Evolutionary conservation across 2,113 vertebrate genomes (phyloP), one percentile per base, ranked within the genome.

Genomic region (Lophochroa leadbeateri): DNA sequence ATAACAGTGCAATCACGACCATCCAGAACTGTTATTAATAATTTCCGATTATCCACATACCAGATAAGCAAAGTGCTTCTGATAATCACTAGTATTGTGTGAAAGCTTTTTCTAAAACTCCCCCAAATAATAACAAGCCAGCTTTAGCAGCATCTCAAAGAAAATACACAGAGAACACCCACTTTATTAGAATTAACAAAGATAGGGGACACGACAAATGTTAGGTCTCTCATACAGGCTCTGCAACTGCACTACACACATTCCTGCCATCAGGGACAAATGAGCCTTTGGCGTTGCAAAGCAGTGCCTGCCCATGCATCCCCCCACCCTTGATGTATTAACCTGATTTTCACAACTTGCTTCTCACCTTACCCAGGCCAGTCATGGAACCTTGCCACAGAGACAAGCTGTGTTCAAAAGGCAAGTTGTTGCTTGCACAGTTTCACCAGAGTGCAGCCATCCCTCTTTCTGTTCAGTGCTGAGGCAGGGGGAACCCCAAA

Each of bases 11-110:
- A 72, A 52, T 65, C 65, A 72, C 0, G 0, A 86, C 39, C 39
- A 88, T 81, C 47, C 92, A 78, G 41, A 93, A 60, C 5, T 74
- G 33, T 64, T 95, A 82, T 49, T 77, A 95, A 46, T 72, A 90
- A 89, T 88, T 92, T 90, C 87, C 11, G 10, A 82, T 82, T 85
- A 91, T 44, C n/a, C 58, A 70, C 43, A 52, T 1, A 77, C 19
- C 37, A 92, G 58, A 89, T 91, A 87, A 96, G 78, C 23, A 58
- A 71, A 90, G 70, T 58, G 70, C 43, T 75, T 84, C 14, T 55
- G 64, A 82, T 82, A 94, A 85, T 33, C 43, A 71, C 65, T 64
- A 68, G 33, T 35, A 79, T 58, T 49, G 67, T 24, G 71, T 2
- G 8, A 72, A 15, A 69, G 11, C 33, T 69, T 80, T 86, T 86